These are phyloP conservation scores for Manduca sexta DNA, from an alignment of 1,140 invertebrate species.

Conservation along the genomic window DNA sequence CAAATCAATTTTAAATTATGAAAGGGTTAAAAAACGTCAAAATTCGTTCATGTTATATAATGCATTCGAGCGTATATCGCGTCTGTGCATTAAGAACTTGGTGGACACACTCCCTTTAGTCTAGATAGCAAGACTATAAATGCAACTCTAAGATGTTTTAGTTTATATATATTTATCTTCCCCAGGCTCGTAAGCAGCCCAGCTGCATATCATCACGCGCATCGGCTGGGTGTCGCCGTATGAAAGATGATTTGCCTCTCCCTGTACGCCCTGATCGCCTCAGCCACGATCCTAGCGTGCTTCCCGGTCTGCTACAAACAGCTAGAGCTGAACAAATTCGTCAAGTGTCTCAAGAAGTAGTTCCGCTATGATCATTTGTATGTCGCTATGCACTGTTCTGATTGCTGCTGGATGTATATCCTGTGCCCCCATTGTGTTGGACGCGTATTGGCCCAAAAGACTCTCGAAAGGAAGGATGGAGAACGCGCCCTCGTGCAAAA, in stretches of 20 bases:
- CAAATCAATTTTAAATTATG: too few relatives aligned
- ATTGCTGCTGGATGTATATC: conserved; percentile 38
- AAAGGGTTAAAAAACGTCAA: too few relatives aligned
- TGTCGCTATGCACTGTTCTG: conserved; percentile 36
- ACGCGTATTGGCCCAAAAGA: conserved; percentile 22
- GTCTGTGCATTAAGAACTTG: too few relatives aligned
- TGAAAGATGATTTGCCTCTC: conserved; percentile 63
- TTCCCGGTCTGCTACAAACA: conserved; percentile 53
- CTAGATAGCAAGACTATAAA: too few relatives aligned
- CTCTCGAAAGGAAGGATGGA: conserved; percentile 14
- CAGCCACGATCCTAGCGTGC: conserved; percentile 52
- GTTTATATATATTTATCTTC: too few relatives aligned
- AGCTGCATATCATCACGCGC: neutral
- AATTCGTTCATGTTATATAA: too few relatives aligned
- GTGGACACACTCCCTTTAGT: too few relatives aligned
- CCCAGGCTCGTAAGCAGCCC: neutral
- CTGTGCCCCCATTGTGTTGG: conserved; percentile 37
- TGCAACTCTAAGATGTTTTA: too few relatives aligned
- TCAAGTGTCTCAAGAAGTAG: conserved; percentile 52
- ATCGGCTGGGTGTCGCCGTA: conserved; percentile 5
- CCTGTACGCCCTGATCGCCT: conserved; percentile 54
- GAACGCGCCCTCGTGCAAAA: conserved; percentile 23
- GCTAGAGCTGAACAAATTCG: conserved; percentile 45
- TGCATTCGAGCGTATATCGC: too few relatives aligned
- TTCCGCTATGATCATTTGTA: conserved; percentile 40